Percentiles rank a stretch among this genome's conserved stretches.
Conservation (phyloP, 2,888 invertebrate genomes). For the Ditula angustiorana region DNA sequence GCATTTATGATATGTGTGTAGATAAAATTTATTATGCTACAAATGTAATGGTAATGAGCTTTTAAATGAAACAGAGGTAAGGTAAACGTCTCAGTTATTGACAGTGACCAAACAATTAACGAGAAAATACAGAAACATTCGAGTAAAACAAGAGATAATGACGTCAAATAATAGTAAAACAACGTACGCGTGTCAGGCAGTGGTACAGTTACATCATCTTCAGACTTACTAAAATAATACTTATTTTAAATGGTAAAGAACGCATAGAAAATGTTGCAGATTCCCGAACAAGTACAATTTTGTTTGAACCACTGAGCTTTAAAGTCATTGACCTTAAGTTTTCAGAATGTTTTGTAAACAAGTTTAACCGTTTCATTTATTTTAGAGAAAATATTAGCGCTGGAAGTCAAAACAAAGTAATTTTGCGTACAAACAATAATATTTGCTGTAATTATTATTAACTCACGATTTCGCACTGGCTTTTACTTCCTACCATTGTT, state of each 20-base stretch:
- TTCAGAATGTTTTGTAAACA: constrained; percentile 58
- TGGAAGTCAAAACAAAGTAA: constrained; percentile 29
- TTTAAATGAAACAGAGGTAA: no score
- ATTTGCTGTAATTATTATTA: neutral
- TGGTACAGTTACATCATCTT: no score
- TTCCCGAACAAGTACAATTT: constrained; percentile 29
- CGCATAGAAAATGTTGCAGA: constrained; percentile 30
- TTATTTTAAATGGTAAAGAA: neutral
- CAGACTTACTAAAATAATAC: no score
- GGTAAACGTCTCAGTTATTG: no score
- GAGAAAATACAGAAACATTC: no score
- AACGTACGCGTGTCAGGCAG: no score
- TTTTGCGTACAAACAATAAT: constrained; percentile 14
- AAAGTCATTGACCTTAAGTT: constrained; percentile 55
- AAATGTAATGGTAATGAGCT: no score
- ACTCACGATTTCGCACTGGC: neutral
- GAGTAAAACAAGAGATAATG: no score
- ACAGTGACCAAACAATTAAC: no score
- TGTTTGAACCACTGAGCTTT: constrained; percentile 36
- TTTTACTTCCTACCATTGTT: neutral
- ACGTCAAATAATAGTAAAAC: no score
- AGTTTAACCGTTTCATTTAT: constrained; percentile 49
- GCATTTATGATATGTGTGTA: no score
- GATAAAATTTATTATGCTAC: no score
- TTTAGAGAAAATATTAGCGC: constrained; percentile 20